Conservation (phyloP, 2,113 vertebrate species). For the Opisthocomus hoazin region DNA sequence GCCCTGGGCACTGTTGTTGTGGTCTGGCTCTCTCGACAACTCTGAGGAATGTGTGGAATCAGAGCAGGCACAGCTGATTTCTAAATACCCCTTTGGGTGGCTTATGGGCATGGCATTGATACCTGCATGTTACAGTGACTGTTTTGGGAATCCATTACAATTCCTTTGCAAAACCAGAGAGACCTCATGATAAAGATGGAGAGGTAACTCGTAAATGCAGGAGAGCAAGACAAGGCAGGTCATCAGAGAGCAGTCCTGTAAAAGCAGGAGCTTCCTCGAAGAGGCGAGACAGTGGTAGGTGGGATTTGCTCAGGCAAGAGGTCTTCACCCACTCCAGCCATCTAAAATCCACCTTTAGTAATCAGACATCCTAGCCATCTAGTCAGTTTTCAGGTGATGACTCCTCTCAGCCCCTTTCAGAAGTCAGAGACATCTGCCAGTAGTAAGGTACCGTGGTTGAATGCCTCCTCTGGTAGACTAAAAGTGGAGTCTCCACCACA, state of each 20-base stretch:
- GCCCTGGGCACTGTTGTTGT: neutral
- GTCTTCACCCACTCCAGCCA: neutral
- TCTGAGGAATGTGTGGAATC: neutral
- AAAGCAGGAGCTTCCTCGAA: neutral
- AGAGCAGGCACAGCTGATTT: neutral
- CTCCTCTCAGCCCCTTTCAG: neutral
- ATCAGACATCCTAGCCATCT: neutral
- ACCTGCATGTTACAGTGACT: accelerated
- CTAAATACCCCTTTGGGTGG: neutral
- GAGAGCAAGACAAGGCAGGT: neutral
- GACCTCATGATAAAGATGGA: neutral
- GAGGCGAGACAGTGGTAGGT: neutral
- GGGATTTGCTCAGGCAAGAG: neutral
- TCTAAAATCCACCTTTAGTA: neutral
- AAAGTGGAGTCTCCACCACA: neutral
- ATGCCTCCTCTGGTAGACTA: neutral
- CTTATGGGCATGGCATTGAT: neutral
- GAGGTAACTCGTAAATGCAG: neutral
- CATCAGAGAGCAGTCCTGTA: neutral
- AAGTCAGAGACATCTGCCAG: neutral
- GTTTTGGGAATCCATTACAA: neutral
- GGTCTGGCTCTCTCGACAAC: neutral
- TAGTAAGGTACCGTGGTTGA: neutral
- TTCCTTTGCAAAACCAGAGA: neutral
- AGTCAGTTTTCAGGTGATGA: neutral